These are phyloP conservation scores for Drosophila ustulata DNA, from an alignment of 2,888 invertebrate genomes.

Conservation along the genomic window DNA sequence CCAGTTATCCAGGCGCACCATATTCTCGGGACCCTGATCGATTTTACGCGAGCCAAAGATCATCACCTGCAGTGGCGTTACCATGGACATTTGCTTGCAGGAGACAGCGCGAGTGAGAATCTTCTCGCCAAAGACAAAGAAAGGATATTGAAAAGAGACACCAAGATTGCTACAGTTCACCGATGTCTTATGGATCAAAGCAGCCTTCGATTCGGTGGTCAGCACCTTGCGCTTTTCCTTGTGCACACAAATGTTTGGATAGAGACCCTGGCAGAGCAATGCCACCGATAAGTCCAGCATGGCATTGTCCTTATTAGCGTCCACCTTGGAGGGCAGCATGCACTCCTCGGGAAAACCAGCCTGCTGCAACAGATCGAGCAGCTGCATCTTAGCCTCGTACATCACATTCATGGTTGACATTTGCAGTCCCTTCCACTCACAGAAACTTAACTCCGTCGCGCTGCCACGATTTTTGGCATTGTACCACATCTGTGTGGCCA, in stretches of 20 bases:
- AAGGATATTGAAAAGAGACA: constrained; percentile 95
- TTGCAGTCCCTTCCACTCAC: constrained; percentile 96
- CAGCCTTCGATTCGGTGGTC: constrained; percentile 97
- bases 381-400: constrained; percentile 93
- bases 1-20: constrained; percentile 96
- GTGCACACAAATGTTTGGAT: constrained; percentile 98
- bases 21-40: constrained; percentile 86
- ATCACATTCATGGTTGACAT: constrained; percentile 95
- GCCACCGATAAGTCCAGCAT: constrained; percentile 93
- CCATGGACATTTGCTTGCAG: constrained; percentile 98
- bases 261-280: constrained; percentile 95
- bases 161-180: constrained; percentile 96
- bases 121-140: constrained; percentile 99
- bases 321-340: constrained; percentile 90
- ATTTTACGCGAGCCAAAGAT: constrained; percentile 95
- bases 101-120: constrained; percentile 97
- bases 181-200: constrained; percentile 98
- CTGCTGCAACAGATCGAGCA: constrained; percentile 89
- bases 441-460: constrained; percentile 92
- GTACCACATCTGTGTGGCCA: constrained; percentile 95
- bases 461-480: constrained; percentile 88
- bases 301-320: constrained; percentile 91
- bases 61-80: constrained; percentile 95
- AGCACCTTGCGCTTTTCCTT: constrained; percentile 98
- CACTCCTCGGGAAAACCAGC: constrained; percentile 96